Base-by-base conservation (phyloP, 2,113 vertebrate genomes). In the Jaculus jaculus region DNA sequence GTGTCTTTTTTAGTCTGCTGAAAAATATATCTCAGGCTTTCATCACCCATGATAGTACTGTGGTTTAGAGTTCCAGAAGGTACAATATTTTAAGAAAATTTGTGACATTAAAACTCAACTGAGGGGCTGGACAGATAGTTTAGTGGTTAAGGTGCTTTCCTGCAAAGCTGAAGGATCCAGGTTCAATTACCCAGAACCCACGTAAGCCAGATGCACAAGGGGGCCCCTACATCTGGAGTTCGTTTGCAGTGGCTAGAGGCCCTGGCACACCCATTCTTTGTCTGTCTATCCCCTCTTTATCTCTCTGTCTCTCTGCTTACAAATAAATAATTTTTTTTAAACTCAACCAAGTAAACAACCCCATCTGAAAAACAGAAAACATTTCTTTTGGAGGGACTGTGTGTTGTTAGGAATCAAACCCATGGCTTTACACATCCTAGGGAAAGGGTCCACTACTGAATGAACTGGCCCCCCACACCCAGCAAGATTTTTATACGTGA, bases 1-100 rank as follows among this genome's bases (percentile, higher is more conserved):
- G n/a, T 28, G 24, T 10, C 26, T 39, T 90, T 54, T 82, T 81
- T 32, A 84, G 20, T 66, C 54, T 77, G 28, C 0, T 65, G 65
- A 84, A 61, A 63, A 96, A 12, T 58, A 90, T 39, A 9, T 79
- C 77, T 8, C 20, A 83, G 37, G 12, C n/a, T 90, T 90, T 86
- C 60, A 54, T 30, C 72, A 83, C 2, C 72, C 17, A n/a, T 73
- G 32, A 77, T 39, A 61, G 34, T n/a, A 79, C 26, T 21, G 26
- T 63, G 75, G 32, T 39, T 75, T 71, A 75, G 11, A 88, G 20
- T 12, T 58, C 61, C 65, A 28, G 37, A 83, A 3, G 37, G 58
- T 39, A 32, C 51, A 23, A 58, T 26, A 12, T 51, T 69, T 84
- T 8, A 68, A 74, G 72, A 86, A 75, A 26, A 82, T 86, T 58